Evolutionary conservation across 2,888 invertebrate genomes (phyloP), one percentile per base, ranked within the genome.

Genomic region (Apomyelois bistriatella): DNA sequence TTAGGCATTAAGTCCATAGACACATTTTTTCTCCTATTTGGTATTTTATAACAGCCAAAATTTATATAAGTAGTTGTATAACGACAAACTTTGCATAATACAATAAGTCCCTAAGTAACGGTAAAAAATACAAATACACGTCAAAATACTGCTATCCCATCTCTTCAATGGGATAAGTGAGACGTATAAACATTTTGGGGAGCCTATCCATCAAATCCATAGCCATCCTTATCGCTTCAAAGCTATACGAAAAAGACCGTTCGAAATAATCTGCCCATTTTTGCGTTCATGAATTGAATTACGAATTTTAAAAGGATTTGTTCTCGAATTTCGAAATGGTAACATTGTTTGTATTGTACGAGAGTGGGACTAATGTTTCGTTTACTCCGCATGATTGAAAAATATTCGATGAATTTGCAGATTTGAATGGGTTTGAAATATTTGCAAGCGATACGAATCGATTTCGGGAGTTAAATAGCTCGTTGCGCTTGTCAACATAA

Each of bases 161-260:
- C 12, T 47, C 41, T 53, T 55, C 55, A 50, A 50, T 50, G 40
- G 49, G 40, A 40, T 50, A 50, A 50, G 49, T 50, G 49, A 50
- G 16, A 50, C 40, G 49, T 50, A 50, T 30, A 40, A 50, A 40
- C 50, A 57, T 55, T 53, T 55, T 55, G 55, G 52, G 35, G 48
- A 48, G 28, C 48, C 47, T 51, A 55, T 53, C 53, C 43, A 53
- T 55, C 57, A 54, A 46, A 36, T 37, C 36, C 30, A 54, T 51
- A 53, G 50, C 48, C 48, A 35, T 48, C 53, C 36, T 41, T 38
- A n/a, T 32, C 41, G 16, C 9, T 40, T 30, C 16, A 16, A 50
- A 15, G 8, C 13, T 13, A 30, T 41, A 16, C 15, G 30, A 40
- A 28, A 13, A 40, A 16, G 40, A 40, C 30, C 32, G 32, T 46